Base-by-base conservation (phyloP, 2,113 vertebrate genomes). In the Brienomyrus longianalis region DNA sequence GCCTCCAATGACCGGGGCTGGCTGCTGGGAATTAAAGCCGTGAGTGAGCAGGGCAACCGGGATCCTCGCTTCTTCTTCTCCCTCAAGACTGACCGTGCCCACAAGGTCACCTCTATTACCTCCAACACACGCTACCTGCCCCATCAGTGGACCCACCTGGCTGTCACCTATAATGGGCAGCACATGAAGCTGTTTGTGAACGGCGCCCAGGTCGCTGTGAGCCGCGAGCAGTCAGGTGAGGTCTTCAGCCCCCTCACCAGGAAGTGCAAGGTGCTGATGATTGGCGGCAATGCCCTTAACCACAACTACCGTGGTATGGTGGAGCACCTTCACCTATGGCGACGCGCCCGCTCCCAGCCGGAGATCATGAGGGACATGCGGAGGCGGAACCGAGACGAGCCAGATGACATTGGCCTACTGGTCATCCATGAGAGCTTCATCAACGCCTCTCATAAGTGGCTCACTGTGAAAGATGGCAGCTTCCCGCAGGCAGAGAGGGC, bases 41-140 rank as follows among this genome's bases (percentile, higher is more conserved):
- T 98, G 93, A 97, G 97, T 89, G 98, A 99, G 93, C 96, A 98
- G 91, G 97, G 97, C 90, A 98, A 97, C 92, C 97, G 97, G 92
- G 98, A 99, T 91, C 98, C 98, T n/a, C 98, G 98, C 86, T 98
- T 98, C 96, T 99, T 99, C 95, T 99, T 99, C 96, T 98, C 98
- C 80, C 96, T 99, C 90, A 99, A 98, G 96, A 99, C 98, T 1
- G 98, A 99, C 92, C 97, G 98, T 90, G 98, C 98, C 90, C 97
- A 98, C 92, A 98, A 98, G 94, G 96, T 96, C 90, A 98, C 98
- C 93, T 97, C 97, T 91, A 97, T 99, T 91, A 95, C 96, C 91
- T 96, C 97, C 92, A 98, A 98, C 27, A 93, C 94, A 91, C 98
- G 94, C 93, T 99, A 99, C 94, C 93, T 96, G 92, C 97, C 98